These are phyloP conservation scores for Cervus canadensis DNA, from an alignment of 2,113 vertebrate species.

Conservation along the genomic window DNA sequence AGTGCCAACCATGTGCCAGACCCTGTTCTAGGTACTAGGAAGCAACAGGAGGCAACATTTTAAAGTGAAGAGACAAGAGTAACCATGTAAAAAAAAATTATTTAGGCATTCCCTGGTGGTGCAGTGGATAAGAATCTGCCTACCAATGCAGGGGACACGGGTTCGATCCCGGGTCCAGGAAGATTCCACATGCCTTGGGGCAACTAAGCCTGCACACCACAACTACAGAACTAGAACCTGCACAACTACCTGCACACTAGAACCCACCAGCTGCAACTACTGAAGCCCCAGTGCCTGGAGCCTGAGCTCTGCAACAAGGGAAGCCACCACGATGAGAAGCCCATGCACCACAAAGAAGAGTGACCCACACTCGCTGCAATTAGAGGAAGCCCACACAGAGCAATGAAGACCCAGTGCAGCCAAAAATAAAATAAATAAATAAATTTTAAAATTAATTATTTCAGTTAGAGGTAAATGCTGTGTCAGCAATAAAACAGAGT, in stretches of 20 bases:
- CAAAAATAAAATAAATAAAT: background rate
- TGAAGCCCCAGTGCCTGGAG: background rate
- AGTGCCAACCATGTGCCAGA: background rate
- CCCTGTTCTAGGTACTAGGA: background rate
- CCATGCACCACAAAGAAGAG: background rate
- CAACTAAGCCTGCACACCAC: background rate
- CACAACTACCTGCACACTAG: background rate
- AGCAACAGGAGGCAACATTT: background rate
- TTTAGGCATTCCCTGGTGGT: background rate
- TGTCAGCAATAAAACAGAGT: background rate
- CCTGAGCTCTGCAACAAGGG: background rate
- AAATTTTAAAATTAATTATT: background rate
- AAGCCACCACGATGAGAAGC: background rate
- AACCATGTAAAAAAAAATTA: background rate
- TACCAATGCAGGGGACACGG: background rate
- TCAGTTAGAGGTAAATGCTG: background rate
- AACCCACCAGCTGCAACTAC: background rate
- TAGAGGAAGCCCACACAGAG: background rate
- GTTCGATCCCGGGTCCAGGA: background rate
- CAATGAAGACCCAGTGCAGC: background rate
- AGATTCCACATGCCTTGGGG: background rate
- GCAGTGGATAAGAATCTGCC: background rate
- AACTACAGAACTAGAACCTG: background rate
- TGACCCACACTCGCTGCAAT: background rate
- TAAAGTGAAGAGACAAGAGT: background rate